Conservation (phyloP, 1,140 invertebrate species). For the Ridgeia piscesae region DNA sequence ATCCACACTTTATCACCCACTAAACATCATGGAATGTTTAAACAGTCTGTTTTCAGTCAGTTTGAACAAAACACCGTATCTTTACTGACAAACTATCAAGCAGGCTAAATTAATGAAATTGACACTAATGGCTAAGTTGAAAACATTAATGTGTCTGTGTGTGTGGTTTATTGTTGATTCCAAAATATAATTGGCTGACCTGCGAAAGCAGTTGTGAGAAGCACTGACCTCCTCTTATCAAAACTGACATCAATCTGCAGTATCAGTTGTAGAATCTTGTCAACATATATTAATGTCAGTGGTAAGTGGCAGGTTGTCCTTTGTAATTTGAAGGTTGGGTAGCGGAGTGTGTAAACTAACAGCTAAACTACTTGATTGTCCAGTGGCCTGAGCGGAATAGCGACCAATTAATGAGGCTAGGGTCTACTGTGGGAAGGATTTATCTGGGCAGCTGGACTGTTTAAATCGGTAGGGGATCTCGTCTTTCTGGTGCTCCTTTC, state of each 20-base stretch:
- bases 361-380: neutral
- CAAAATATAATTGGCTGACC: neutral
- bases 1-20: neutral
- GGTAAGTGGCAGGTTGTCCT: neutral
- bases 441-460: neutral
- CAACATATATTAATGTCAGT: neutral
- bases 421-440: neutral
- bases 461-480: too few species aligned
- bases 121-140: neutral
- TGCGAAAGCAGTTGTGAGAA: neutral
- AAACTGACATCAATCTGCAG: neutral
- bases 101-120: neutral
- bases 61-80: neutral
- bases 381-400: neutral
- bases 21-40: neutral
- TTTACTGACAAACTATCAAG: neutral
- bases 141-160: neutral
- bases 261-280: slow-evolving; percentile 6
- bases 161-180: neutral
- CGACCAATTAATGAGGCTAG: neutral
- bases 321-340: neutral
- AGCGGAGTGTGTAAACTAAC: neutral
- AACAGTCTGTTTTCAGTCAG: neutral
- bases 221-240: neutral
- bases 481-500: too few species aligned